Percentiles rank a stretch among this genome's conserved stretches.
phyloP scores from a whole-genome alignment of 1,140 invertebrate genomes.

The Camponotus floridanus region DNA sequence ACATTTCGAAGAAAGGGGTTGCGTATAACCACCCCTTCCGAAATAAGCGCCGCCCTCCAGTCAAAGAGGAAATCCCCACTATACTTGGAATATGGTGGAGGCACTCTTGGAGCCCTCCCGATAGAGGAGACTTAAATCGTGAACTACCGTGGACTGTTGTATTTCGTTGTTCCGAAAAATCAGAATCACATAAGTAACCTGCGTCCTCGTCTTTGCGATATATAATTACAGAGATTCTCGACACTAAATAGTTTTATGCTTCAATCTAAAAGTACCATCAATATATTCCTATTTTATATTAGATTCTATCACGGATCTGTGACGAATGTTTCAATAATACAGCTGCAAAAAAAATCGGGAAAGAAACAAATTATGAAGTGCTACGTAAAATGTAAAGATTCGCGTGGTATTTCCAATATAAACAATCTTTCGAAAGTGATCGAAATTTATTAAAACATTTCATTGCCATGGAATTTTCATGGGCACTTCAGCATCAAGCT shows the following conservation, averaged over 20 bases:
- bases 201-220: background rate
- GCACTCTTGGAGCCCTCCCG: slow-evolving; percentile 56
- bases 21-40: slow-evolving; percentile 54
- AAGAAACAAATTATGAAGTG: slow-evolving; percentile 17
- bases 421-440: slow-evolving; percentile 56
- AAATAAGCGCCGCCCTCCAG: slow-evolving; percentile 69
- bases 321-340: background rate
- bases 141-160: slow-evolving; percentile 36
- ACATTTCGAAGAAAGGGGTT: slow-evolving; percentile 60
- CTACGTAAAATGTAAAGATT: slow-evolving; percentile 24
- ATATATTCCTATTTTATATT: background rate
- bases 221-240: background rate
- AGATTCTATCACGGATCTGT: background rate
- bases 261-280: background rate
- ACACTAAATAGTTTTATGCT: background rate
- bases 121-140: slow-evolving; percentile 57
- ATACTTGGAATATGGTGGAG: slow-evolving; percentile 62
- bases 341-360: background rate
- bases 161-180: slow-evolving; percentile 60
- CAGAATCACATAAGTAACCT: slow-evolving; percentile 24
- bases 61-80: slow-evolving; percentile 64
- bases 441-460: background rate
- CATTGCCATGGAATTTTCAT: slow-evolving; percentile 81
- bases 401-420: background rate
- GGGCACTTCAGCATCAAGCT: slow-evolving; percentile 81